Conservation (phyloP, 2,113 vertebrate genomes). For the Neodon shergylaensis region DNA sequence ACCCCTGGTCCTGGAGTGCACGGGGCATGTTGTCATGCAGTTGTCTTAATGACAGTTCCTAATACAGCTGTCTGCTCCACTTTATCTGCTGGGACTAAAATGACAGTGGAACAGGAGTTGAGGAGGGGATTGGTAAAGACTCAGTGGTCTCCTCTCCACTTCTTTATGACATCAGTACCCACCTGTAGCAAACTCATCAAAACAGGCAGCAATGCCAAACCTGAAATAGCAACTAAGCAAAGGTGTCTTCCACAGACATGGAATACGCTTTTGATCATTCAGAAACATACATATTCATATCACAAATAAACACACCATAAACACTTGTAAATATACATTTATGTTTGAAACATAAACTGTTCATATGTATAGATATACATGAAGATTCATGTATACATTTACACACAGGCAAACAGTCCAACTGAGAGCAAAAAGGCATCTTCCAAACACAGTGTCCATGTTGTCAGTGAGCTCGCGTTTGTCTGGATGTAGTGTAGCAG, state of each 20-base stretch:
- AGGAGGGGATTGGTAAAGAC: not conserved
- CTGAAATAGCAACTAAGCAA: not conserved
- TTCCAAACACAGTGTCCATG: not conserved
- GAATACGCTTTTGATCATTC: not conserved
- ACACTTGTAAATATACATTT: not conserved
- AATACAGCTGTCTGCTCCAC: not conserved
- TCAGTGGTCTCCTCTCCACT: not conserved
- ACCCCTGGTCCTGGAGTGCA: not conserved
- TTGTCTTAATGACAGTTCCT: not conserved
- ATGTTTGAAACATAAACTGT: not conserved
- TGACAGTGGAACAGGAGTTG: conserved; percentile 27
- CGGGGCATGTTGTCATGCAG: not conserved
- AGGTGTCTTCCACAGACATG: not conserved
- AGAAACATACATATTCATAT: not conserved
- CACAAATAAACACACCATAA: not conserved
- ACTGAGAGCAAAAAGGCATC: not conserved
- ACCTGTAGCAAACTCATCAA: not conserved
- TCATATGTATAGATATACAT: not conserved
- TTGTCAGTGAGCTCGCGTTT: not conserved
- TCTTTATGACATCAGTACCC: not conserved
- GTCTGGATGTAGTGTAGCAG: not conserved
- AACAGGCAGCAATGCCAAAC: not conserved
- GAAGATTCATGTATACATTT: not conserved
- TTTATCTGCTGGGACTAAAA: not conserved
- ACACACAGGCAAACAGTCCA: not conserved